A percentile compares a stretch with the other conserved stretches of the same genome.
These are phyloP conservation scores for Oscheius myriophilus DNA, from an alignment of 2,888 invertebrate genomes.

Conservation along the genomic window DNA sequence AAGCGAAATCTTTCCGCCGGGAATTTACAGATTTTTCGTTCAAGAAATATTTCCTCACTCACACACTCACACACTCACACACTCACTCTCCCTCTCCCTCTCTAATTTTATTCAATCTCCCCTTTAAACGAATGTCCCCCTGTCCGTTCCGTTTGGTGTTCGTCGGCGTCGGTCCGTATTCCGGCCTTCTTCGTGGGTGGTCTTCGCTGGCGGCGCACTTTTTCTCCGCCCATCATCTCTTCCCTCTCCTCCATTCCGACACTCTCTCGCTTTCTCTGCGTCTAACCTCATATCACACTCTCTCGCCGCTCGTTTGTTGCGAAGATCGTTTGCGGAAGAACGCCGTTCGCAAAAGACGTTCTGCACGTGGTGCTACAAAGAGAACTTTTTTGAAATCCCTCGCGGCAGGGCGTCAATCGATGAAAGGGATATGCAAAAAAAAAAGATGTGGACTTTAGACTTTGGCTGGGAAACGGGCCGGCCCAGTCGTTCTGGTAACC, in stretches of 20 bases:
- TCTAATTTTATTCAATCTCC: not conserved
- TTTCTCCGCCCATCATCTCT: slow-evolving; percentile 15
- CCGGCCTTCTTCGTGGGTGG: slow-evolving; percentile 25
- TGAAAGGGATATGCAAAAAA: too few species aligned
- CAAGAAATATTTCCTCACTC: too few species aligned
- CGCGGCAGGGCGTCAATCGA: too few species aligned
- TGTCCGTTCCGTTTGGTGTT: not conserved
- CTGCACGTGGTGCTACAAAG: not conserved
- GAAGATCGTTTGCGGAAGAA: slow-evolving; percentile 18
- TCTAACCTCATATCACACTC: not conserved
- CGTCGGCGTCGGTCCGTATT: not conserved
- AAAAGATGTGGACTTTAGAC: not conserved
- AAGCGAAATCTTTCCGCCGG: too few species aligned
- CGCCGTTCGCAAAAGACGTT: slow-evolving; percentile 19
- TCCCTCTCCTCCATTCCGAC: slow-evolving; percentile 4
- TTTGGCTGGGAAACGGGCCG: not conserved
- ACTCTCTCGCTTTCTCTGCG: slow-evolving; percentile 9
- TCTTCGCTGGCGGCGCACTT: slow-evolving; percentile 22
- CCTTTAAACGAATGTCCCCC: not conserved
- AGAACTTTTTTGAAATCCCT: not conserved
- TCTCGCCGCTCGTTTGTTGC: slow-evolving; percentile 25
- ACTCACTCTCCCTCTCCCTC: not conserved
- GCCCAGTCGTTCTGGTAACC: too few species aligned
- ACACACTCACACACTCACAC: too few species aligned
- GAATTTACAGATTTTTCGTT: too few species aligned